Conservation (phyloP, 1,140 invertebrate species). For the Drosophila varians region DNA sequence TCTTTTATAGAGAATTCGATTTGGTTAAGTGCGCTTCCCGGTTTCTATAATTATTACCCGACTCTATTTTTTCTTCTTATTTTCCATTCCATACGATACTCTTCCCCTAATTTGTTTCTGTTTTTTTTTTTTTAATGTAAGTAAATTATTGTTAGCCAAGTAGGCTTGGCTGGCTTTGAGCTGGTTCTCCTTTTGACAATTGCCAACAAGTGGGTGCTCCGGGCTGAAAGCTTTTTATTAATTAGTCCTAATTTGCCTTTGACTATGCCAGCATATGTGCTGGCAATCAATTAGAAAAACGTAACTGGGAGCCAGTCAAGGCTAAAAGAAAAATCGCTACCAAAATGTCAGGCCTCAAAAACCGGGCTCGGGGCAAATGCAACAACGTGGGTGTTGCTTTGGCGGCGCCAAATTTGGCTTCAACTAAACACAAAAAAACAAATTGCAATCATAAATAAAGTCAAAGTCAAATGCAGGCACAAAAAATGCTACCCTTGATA, state of each 20-base stretch:
- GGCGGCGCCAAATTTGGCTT: conserved; percentile 73
- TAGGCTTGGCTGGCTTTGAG: conserved; percentile 36
- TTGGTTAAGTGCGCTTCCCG: conserved; percentile 75
- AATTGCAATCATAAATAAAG: conserved; percentile 79
- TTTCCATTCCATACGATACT: not conserved
- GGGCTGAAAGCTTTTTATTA: conserved; percentile 63
- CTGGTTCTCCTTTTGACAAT: conserved; percentile 24
- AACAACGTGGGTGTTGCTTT: conserved; percentile 61
- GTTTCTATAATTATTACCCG: conserved; percentile 40
- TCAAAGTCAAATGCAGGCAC: conserved; percentile 32
- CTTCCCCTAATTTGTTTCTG: conserved; percentile 14
- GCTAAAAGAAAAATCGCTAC: conserved; percentile 23
- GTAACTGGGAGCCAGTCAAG: conserved; percentile 42
- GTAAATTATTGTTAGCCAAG: conserved; percentile 62
- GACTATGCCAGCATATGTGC: conserved; percentile 39
- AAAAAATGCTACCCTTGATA: not conserved
- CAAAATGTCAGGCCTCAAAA: conserved; percentile 48
- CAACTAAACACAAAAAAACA: conserved; percentile 69
- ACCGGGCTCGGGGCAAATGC: conserved; percentile 11
- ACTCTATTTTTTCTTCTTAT: not conserved
- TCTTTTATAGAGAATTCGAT: conserved; percentile 75
- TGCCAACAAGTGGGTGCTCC: conserved; percentile 35
- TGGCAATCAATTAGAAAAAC: conserved; percentile 53
- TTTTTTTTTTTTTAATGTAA: conserved; percentile 50
- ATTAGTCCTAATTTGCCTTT: conserved; percentile 66